phyloP scores from a whole-genome alignment of 2,797 vertebrate species.

The Antrozous pallidus region DNA sequence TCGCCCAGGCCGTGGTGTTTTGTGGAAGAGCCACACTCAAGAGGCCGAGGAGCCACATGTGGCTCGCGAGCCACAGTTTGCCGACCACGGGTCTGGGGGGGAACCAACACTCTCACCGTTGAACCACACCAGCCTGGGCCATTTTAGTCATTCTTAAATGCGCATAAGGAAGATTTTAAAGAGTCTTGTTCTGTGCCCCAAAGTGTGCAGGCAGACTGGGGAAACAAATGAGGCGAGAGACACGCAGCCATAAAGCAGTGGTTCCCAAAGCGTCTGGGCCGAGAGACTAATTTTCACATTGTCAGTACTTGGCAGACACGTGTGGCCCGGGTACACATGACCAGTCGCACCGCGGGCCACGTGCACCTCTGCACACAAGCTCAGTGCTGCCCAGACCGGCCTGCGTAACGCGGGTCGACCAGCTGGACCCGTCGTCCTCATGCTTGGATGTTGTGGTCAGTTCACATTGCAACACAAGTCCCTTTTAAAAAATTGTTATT shows the following conservation, averaged over 20 bases:
- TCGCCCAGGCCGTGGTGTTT: too few relatives aligned
- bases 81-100: too few relatives aligned
- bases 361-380: accelerated
- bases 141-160: not conserved
- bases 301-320: not conserved
- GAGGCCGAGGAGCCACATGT: too few relatives aligned
- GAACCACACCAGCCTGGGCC: too few relatives aligned
- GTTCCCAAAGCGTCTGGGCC: not conserved
- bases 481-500: too few relatives aligned
- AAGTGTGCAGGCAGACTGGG: too few relatives aligned
- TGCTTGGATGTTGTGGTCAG: not conserved
- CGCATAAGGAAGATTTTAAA: not conserved
- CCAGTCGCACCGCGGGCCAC: accelerated
- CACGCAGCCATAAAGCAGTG: accelerated
- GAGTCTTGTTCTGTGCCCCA: not conserved
- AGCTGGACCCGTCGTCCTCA: not conserved
- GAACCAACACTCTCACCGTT: too few relatives aligned
- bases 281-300: not conserved
- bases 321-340: accelerated
- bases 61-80: too few relatives aligned
- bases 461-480: not conserved
- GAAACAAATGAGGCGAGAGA: not conserved
- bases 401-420: accelerated
- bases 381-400: not conserved
- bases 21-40: too few relatives aligned